These are phyloP conservation scores for Haemorhous mexicanus DNA, from an alignment of 2,113 vertebrate genomes.

Conservation along the genomic window DNA sequence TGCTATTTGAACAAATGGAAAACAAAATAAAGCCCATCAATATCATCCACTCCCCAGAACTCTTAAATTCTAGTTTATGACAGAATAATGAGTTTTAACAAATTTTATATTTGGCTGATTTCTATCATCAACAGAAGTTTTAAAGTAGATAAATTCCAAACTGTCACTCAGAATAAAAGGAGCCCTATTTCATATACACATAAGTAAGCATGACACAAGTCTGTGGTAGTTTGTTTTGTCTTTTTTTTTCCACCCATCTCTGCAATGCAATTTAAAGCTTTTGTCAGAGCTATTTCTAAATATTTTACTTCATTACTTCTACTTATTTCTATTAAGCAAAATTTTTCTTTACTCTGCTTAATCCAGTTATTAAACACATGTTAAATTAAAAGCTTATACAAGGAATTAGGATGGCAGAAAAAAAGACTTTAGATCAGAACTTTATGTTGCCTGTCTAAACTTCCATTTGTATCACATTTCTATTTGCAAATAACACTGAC, in stretches of 20 bases:
- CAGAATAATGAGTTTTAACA: not conserved
- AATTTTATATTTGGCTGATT: not conserved
- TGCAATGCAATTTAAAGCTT: not conserved
- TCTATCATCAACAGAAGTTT: not conserved
- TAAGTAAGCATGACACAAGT: not conserved
- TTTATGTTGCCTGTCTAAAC: not conserved
- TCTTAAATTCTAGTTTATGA: not conserved
- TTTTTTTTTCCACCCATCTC: not conserved
- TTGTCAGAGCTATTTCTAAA: not conserved
- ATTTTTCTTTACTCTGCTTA: not conserved
- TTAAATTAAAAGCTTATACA: constrained; percentile 3
- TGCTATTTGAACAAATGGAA: not conserved
- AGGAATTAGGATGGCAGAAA: not conserved
- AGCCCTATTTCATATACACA: not conserved
- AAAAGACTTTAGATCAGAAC: not conserved
- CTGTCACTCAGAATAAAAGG: not conserved
- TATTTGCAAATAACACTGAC: not conserved
- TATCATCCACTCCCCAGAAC: not conserved
- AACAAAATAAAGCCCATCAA: not conserved
- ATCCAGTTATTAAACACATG: not conserved
- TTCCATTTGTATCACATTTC: not conserved
- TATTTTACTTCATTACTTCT: not conserved
- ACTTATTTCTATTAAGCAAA: not conserved
- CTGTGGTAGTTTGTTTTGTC: not conserved
- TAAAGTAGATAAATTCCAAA: not conserved